A percentile compares a stretch with the other conserved stretches of the same genome.
These are phyloP conservation scores for Cephus nigrinus DNA, from an alignment of 2,888 invertebrate genomes.

Conservation along the genomic window DNA sequence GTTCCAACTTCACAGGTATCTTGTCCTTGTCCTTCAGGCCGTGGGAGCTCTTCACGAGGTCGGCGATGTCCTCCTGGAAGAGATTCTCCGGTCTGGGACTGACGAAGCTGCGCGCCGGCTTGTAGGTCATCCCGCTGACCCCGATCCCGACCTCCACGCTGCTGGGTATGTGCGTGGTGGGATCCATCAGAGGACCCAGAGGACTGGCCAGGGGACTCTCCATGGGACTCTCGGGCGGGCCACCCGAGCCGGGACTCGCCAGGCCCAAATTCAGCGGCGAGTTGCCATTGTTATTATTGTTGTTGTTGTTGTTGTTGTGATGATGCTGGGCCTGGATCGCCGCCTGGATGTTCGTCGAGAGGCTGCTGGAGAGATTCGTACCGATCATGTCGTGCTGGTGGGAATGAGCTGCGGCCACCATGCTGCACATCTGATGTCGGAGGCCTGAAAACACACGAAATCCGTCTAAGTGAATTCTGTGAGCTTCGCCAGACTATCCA, in stretches of 20 bases:
- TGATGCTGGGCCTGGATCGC: conserved; percentile 67
- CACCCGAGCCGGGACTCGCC: conserved; percentile 67
- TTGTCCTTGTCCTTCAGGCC: conserved; percentile 63
- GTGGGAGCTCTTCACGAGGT: conserved; percentile 72
- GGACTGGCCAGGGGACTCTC: conserved; percentile 75
- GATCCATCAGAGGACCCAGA: conserved; percentile 76
- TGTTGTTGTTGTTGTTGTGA: conserved; percentile 66
- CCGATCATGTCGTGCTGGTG: conserved; percentile 68
- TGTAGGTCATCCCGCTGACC: conserved; percentile 75
- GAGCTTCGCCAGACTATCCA: no score
- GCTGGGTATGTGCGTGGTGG: conserved; percentile 63
- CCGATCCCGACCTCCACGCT: conserved; percentile 72
- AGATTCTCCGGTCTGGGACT: conserved; percentile 72
- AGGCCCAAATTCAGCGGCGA: conserved; percentile 68
- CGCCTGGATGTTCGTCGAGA: conserved; percentile 60
- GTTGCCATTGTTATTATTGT: conserved; percentile 54
- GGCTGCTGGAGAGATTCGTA: conserved; percentile 68
- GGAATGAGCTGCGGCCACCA: conserved; percentile 75
- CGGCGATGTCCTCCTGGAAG: conserved; percentile 75
- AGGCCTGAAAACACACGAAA: conserved; percentile 65
- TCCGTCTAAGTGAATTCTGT: not conserved
- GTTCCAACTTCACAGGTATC: conserved; percentile 80
- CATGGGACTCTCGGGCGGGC: conserved; percentile 70
- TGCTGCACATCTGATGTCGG: conserved; percentile 87
- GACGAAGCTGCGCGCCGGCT: conserved; percentile 74